Conservation (phyloP, 2,113 vertebrate genomes). For the Cephalophus harveyi region DNA sequence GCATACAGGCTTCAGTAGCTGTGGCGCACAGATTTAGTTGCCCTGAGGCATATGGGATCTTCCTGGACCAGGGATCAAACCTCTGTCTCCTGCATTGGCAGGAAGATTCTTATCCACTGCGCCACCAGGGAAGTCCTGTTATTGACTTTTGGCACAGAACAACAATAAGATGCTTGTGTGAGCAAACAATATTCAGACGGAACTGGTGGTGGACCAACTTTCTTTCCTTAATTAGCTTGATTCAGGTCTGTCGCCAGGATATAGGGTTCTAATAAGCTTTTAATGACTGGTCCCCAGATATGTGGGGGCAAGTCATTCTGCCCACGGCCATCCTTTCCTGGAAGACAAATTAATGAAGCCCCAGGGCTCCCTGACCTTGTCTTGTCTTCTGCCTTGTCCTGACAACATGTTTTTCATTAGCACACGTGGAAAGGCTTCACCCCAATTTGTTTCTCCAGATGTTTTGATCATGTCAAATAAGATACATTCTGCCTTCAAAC, state of each 20-base stretch:
- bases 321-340: constrained; percentile 53
- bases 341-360: constrained; percentile 70
- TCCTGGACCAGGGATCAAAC: neutral
- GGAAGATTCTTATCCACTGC: neutral
- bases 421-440: neutral
- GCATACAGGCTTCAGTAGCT: neutral
- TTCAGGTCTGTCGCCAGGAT: constrained; percentile 45
- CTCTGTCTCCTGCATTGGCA: neutral
- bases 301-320: neutral
- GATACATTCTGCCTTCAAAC: constrained; percentile 3
- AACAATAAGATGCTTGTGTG: neutral
- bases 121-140: neutral
- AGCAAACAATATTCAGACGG: constrained; percentile 6
- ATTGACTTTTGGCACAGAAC: constrained; percentile 3
- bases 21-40: neutral
- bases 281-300: constrained; percentile 64
- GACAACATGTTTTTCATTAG: constrained; percentile 57
- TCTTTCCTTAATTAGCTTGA: neutral
- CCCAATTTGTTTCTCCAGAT: constrained; percentile 48
- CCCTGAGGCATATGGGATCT: neutral
- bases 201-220: constrained; percentile 14
- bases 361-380: constrained; percentile 57
- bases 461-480: constrained; percentile 41
- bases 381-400: constrained; percentile 31
- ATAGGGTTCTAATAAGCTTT: constrained; percentile 70